A percentile compares a stretch with the other conserved stretches of the same genome.
Evolutionary conservation across 2,113 vertebrate genomes (phyloP).

Genomic region (Megalops atlanticus): DNA sequence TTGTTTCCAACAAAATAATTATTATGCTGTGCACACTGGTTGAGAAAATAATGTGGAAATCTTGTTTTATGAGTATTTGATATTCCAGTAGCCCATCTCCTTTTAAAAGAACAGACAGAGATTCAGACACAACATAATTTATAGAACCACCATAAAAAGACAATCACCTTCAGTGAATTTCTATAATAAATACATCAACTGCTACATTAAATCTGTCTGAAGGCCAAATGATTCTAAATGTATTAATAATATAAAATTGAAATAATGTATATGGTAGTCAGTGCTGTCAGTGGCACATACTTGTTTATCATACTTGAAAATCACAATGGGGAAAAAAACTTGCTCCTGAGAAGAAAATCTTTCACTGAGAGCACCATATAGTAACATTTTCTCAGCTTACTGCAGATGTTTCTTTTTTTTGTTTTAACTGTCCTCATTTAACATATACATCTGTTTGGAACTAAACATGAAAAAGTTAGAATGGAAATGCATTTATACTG

Average conservation of each 20-base stretch:
- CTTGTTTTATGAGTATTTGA: no score
- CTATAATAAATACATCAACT: neutral
- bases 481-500: no score
- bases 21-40: no score
- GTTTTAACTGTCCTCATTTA: no score
- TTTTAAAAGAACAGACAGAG: neutral
- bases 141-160: neutral
- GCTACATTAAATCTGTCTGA: neutral
- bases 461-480: no score
- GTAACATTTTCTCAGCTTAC: neutral
- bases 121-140: neutral
- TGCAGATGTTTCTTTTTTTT: no score
- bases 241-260: neutral
- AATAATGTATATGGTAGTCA: neutral
- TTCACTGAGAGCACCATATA: neutral
- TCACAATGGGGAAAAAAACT: no score
- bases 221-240: neutral
- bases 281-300: neutral
- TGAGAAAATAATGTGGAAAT: no score
- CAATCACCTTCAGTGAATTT: neutral
- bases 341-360: neutral
- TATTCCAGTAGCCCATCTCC: no score
- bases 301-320: neutral
- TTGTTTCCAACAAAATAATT: no score
- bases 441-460: no score